Conservation (phyloP, 2,888 invertebrate species). For the Sphinx pinastri region DNA sequence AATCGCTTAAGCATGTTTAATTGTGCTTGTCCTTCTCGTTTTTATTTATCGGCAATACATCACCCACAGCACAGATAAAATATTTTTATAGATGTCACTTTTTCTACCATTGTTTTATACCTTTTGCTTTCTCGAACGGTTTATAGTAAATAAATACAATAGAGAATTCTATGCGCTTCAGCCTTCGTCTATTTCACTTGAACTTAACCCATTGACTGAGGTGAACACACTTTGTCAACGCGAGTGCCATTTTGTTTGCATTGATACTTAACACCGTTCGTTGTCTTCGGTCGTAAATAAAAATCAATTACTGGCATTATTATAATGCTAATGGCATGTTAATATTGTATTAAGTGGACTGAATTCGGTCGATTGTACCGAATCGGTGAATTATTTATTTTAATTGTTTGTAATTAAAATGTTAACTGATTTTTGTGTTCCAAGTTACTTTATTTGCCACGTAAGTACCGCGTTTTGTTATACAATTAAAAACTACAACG, state of each 20-base stretch:
- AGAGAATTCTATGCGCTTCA: neutral
- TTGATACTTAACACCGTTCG: conserved; percentile 38
- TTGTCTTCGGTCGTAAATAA: conserved; percentile 14
- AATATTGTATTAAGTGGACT: neutral
- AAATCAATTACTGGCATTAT: conserved; percentile 33
- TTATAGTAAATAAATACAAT: neutral
- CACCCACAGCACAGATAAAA: neutral
- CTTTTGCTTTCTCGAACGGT: neutral
- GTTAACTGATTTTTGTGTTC: too few species aligned
- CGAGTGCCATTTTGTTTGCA: conserved; percentile 39
- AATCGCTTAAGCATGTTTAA: neutral
- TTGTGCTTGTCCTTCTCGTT: neutral
- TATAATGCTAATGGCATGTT: conserved; percentile 9
- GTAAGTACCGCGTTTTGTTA: too few species aligned
- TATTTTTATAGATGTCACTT: neutral
- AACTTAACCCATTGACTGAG: conserved; percentile 28
- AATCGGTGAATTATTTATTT: neutral
- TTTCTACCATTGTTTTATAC: too few species aligned
- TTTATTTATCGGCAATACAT: neutral
- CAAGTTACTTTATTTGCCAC: too few species aligned
- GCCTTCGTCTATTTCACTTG: conserved; percentile 12
- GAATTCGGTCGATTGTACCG: neutral
- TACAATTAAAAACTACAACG: too few species aligned
- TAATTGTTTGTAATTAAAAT: too few species aligned
- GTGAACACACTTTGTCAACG: conserved; percentile 42